phyloP scores from a whole-genome alignment of 2,797 vertebrate species.

The Danio choprae region DNA sequence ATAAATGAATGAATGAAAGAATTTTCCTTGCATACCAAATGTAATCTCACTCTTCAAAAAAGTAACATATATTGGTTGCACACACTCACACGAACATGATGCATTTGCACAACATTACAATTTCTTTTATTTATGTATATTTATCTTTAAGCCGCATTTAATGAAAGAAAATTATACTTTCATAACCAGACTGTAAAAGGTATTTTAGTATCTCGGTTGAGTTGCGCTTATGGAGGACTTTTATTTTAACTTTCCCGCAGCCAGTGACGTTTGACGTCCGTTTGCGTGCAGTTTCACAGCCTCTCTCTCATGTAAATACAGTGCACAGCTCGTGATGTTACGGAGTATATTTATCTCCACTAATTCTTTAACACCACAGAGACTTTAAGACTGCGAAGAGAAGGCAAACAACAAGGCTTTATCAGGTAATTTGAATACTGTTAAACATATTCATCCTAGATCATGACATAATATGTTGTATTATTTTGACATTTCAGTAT shows the following conservation, averaged over 20 bases:
- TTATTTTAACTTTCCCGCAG: slow-evolving; percentile 28
- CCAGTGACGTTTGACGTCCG: too few relatives aligned
- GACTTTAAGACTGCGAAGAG: background rate
- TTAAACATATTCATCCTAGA: background rate
- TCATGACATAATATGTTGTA: background rate
- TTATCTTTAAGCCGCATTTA: too few relatives aligned
- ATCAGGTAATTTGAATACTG: slow-evolving; percentile 3
- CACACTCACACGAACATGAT: too few relatives aligned
- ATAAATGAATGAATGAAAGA: too few relatives aligned
- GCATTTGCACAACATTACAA: too few relatives aligned
- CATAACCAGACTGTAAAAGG: too few relatives aligned
- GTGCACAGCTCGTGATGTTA: background rate
- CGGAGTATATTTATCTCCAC: background rate
- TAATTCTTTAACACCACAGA: slow-evolving; percentile 24
- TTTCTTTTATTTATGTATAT: too few relatives aligned
- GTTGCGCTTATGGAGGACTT: background rate
- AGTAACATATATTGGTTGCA: too few relatives aligned
- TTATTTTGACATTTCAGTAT: background rate
- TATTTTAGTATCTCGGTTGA: background rate
- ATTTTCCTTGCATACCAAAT: too few relatives aligned
- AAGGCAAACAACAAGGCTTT: background rate
- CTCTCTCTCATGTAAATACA: slow-evolving; percentile 29
- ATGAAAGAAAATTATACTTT: background rate
- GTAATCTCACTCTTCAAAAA: too few relatives aligned
- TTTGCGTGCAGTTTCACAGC: background rate